A percentile compares a stretch with the other conserved stretches of the same genome.
Evolutionary conservation across 2,888 invertebrate species (phyloP).

Genomic region (Emmelina monodactyla): DNA sequence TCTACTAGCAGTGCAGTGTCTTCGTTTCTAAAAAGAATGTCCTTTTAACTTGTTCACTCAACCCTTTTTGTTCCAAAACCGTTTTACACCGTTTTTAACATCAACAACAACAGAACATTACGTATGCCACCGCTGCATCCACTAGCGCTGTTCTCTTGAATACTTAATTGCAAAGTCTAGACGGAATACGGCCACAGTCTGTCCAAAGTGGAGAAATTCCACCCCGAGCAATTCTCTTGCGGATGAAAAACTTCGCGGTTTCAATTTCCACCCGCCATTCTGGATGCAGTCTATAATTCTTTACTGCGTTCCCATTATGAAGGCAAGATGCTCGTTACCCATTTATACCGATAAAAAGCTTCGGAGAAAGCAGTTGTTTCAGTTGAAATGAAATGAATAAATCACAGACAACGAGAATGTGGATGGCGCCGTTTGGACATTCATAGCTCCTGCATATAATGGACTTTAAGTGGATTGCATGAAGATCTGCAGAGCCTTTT

Average conservation of each 20-base stretch:
- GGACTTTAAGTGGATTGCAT: slow-evolving; percentile 23
- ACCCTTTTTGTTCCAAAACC: no score
- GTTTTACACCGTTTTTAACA: no score
- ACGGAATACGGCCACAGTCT: slow-evolving; percentile 13
- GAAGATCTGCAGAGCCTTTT: slow-evolving; percentile 24
- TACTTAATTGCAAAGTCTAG: background rate
- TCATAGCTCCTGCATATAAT: slow-evolving; percentile 32
- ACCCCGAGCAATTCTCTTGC: slow-evolving; percentile 26
- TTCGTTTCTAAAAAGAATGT: no score
- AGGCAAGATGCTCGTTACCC: slow-evolving; percentile 46
- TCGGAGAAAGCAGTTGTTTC: slow-evolving; percentile 35
- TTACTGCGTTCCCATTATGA: slow-evolving; percentile 34
- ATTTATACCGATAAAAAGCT: slow-evolving; percentile 34
- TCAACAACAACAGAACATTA: no score
- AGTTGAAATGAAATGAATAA: slow-evolving; percentile 51
- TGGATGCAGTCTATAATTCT: slow-evolving; percentile 26
- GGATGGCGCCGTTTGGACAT: slow-evolving; percentile 37
- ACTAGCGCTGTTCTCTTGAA: no score
- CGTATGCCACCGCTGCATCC: no score
- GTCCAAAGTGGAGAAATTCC: slow-evolving; percentile 21
- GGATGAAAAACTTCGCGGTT: slow-evolving; percentile 43
- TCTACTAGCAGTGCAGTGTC: no score
- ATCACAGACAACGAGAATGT: slow-evolving; percentile 39
- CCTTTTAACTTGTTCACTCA: no score
- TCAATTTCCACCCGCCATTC: slow-evolving; percentile 37